These are phyloP conservation scores for Eupithecia tripunctaria DNA, from an alignment of 2,888 invertebrate species.

Conservation along the genomic window DNA sequence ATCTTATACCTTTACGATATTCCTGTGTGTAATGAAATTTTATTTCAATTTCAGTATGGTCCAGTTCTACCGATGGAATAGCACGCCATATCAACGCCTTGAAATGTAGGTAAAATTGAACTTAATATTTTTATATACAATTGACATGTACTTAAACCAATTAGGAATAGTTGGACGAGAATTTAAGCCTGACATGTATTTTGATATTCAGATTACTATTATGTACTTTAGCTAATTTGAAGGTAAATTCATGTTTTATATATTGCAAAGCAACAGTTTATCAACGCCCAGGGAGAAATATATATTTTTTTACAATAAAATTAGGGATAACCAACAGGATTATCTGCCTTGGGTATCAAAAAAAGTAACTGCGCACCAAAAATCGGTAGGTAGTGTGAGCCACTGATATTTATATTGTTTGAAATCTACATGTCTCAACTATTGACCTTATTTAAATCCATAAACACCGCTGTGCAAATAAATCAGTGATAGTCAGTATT, in stretches of 20 bases:
- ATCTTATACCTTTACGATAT: neutral
- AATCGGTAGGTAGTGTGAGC: too few relatives aligned
- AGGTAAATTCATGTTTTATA: neutral
- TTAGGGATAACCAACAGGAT: neutral
- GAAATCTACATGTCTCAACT: too few relatives aligned
- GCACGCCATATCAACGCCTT: constrained; percentile 53
- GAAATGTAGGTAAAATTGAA: constrained; percentile 16
- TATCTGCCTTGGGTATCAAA: neutral
- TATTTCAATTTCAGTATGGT: constrained; percentile 61
- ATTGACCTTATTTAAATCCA: too few relatives aligned
- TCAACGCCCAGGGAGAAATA: neutral
- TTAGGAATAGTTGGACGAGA: neutral
- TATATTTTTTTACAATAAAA: neutral
- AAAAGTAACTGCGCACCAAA: neutral
- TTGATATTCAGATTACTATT: neutral
- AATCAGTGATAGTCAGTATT: neutral
- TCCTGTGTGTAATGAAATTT: neutral
- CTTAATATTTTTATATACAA: neutral
- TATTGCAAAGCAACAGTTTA: neutral
- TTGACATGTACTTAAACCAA: neutral
- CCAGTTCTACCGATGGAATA: constrained; percentile 61
- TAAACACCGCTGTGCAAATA: neutral
- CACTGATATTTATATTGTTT: too few relatives aligned
- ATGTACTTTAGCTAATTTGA: neutral
- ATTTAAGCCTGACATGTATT: neutral